These are phyloP conservation scores for Drosophila meridiana DNA, from an alignment of 2,888 invertebrate species.

Conservation along the genomic window DNA sequence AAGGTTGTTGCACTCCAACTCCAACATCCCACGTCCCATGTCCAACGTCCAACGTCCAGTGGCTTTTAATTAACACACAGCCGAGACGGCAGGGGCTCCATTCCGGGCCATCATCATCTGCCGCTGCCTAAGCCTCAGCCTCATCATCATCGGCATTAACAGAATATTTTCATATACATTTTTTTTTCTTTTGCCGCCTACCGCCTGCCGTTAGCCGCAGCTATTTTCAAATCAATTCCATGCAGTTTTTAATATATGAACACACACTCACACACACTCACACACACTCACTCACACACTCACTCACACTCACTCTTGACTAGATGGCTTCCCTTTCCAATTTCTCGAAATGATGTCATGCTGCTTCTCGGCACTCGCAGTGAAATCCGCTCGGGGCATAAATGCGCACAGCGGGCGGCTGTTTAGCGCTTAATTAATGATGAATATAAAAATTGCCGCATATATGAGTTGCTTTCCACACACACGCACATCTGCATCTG, in stretches of 20 bases:
- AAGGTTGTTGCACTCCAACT: slow-evolving; percentile 79
- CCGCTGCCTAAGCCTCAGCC: neutral
- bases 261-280: slow-evolving; percentile 13
- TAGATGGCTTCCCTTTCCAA: slow-evolving; percentile 67
- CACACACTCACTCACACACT: neutral
- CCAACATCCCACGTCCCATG: slow-evolving; percentile 66
- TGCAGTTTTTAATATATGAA: slow-evolving; percentile 75
- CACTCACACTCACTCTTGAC: slow-evolving; percentile 13
- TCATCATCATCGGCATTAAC: slow-evolving; percentile 64
- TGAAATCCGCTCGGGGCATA: slow-evolving; percentile 56
- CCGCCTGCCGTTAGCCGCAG: slow-evolving; percentile 42
- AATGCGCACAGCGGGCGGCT: slow-evolving; percentile 74
- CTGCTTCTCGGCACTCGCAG: slow-evolving; percentile 46
- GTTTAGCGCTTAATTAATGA: slow-evolving; percentile 81
- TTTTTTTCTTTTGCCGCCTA: slow-evolving; percentile 43
- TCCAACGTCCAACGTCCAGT: slow-evolving; percentile 59
- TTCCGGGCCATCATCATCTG: slow-evolving; percentile 38
- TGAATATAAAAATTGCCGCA: slow-evolving; percentile 81
- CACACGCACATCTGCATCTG: neutral
- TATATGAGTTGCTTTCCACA: slow-evolving; percentile 12
- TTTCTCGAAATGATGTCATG: slow-evolving; percentile 77
- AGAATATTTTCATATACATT: slow-evolving; percentile 58
- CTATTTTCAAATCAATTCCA: slow-evolving; percentile 80
- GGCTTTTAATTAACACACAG: slow-evolving; percentile 79
- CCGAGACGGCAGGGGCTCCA: slow-evolving; percentile 60